Conservation (phyloP, 2,888 invertebrate genomes). For the Drosophila monieri region DNA sequence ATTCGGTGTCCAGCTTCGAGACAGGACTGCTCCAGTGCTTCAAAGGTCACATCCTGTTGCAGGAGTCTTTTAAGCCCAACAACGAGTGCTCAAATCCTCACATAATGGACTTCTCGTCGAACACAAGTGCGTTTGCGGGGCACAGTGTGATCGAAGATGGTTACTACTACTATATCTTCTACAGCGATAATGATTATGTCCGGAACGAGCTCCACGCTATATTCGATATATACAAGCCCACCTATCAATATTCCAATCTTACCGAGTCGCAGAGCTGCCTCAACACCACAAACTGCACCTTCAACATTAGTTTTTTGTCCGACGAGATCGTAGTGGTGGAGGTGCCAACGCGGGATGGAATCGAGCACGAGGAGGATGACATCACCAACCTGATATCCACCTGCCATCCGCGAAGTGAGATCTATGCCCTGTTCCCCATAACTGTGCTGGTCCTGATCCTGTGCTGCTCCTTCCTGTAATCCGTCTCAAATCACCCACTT, state of each 20-base stretch:
- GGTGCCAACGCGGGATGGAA: slow-evolving; percentile 92
- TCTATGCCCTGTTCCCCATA: slow-evolving; percentile 92
- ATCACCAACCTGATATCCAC: slow-evolving; percentile 89
- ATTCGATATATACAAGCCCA: slow-evolving; percentile 93
- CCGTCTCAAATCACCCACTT: slow-evolving; percentile 5
- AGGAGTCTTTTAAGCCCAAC: slow-evolving; percentile 89
- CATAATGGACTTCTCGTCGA: slow-evolving; percentile 88
- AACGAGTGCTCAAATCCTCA: slow-evolving; percentile 88
- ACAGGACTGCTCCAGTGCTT: slow-evolving; percentile 90
- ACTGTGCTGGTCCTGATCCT: slow-evolving; percentile 90
- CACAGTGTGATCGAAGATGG: slow-evolving; percentile 91
- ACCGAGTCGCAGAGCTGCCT: slow-evolving; percentile 86
- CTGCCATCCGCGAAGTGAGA: slow-evolving; percentile 91
- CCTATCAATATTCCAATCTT: slow-evolving; percentile 88
- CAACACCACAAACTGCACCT: slow-evolving; percentile 91
- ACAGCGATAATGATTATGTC: slow-evolving; percentile 92
- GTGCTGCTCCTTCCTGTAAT: slow-evolving; percentile 91
- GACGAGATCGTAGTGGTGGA: slow-evolving; percentile 93
- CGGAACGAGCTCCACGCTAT: slow-evolving; percentile 92
- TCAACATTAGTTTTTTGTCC: slow-evolving; percentile 89
- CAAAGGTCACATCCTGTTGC: slow-evolving; percentile 89
- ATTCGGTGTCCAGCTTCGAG: slow-evolving; percentile 93
- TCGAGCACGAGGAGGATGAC: slow-evolving; percentile 90
- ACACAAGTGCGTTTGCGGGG: slow-evolving; percentile 85
- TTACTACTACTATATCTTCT: slow-evolving; percentile 95